Percentiles rank a stretch among this genome's conserved stretches.
phyloP scores from a whole-genome alignment of 2,113 vertebrate genomes.

The Illadopsis cleaveri region DNA sequence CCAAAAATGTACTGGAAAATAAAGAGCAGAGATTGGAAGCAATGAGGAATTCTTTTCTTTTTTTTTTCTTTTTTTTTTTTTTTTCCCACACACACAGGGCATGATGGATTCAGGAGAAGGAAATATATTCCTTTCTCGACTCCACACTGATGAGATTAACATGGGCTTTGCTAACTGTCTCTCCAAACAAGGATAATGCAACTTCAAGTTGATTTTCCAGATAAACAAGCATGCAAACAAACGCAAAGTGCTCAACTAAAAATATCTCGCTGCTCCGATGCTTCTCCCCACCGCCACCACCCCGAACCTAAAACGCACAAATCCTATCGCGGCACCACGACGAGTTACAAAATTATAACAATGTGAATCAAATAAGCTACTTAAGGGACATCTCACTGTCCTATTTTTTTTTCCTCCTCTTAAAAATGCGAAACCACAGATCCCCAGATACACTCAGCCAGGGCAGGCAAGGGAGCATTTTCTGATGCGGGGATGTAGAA shows the following conservation, averaged over 20 bases:
- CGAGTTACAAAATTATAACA: slow-evolving; percentile 17
- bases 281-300: background rate
- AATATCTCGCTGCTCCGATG: slow-evolving; percentile 40
- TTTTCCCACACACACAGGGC: background rate
- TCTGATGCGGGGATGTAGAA: background rate
- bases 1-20: slow-evolving; percentile 56
- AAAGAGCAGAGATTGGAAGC: slow-evolving; percentile 33
- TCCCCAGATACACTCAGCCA: background rate
- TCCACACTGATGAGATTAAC: slow-evolving; percentile 42
- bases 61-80: background rate
- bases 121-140: slow-evolving; percentile 21
- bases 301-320: background rate
- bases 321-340: background rate
- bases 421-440: background rate
- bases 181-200: slow-evolving; percentile 63
- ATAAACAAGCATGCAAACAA: slow-evolving; percentile 67
- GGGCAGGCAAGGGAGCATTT: background rate
- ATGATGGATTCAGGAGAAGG: background rate
- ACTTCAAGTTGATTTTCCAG: slow-evolving; percentile 66
- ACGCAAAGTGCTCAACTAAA: slow-evolving; percentile 62
- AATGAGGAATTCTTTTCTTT: background rate
- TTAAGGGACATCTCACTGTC: slow-evolving; percentile 2
- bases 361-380: slow-evolving; percentile 16
- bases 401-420: background rate
- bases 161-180: slow-evolving; percentile 39